Evolutionary conservation across 2,113 vertebrate species (phyloP).

Genomic region (Odocoileus hemionus): DNA sequence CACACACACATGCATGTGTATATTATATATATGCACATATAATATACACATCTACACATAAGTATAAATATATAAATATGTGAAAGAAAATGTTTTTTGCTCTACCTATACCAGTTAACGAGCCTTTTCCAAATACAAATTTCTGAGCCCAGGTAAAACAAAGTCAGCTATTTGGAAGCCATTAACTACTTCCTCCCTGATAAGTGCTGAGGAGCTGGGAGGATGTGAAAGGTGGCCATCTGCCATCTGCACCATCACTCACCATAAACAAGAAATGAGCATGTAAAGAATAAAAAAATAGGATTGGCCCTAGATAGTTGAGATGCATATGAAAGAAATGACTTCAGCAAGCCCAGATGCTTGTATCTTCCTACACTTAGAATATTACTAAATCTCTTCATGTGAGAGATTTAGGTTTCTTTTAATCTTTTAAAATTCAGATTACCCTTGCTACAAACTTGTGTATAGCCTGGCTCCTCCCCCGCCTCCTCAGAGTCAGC

Average conservation of each 20-base stretch:
- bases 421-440: background rate
- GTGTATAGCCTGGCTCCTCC: background rate
- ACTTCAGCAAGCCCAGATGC: background rate
- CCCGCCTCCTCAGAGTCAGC: background rate
- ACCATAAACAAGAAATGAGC: background rate
- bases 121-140: background rate
- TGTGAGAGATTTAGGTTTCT: background rate
- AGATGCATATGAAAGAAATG: background rate
- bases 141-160: background rate
- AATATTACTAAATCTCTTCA: background rate
- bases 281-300: background rate
- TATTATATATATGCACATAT: background rate
- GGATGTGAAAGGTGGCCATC: background rate
- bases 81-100: background rate
- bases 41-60: background rate
- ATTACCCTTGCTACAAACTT: background rate
- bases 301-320: background rate
- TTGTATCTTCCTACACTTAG: background rate
- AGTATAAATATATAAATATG: background rate
- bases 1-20: background rate
- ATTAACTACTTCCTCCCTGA: background rate
- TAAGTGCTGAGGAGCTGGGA: background rate
- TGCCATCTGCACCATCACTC: background rate
- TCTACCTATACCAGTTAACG: background rate
- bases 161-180: background rate